These are phyloP conservation scores for Tetramorium parvispinum DNA, from an alignment of 1,140 invertebrate genomes.

Conservation along the genomic window DNA sequence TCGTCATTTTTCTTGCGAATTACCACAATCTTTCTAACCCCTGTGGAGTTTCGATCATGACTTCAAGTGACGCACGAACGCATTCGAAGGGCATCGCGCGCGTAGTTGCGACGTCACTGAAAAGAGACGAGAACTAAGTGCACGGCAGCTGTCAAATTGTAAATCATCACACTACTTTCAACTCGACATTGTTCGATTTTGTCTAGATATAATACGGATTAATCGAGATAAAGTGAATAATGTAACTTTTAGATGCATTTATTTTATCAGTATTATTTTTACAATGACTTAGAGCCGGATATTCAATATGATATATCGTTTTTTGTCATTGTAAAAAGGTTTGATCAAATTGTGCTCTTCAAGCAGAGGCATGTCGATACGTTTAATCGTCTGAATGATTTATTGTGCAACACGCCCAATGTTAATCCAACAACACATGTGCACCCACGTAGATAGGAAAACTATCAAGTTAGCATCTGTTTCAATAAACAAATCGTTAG, in stretches of 20 bases:
- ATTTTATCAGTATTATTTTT: neutral
- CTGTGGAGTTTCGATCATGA: slow-evolving; percentile 7
- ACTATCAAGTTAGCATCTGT: slow-evolving; percentile 9
- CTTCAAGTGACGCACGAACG: slow-evolving; percentile 12
- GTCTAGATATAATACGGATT: neutral
- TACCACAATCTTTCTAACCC: slow-evolving; percentile 27
- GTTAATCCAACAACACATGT: slow-evolving; percentile 7
- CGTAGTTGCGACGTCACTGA: slow-evolving; percentile 4
- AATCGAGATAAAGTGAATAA: neutral
- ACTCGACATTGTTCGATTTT: neutral
- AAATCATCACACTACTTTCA: neutral
- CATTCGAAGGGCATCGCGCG: neutral
- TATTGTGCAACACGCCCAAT: neutral
- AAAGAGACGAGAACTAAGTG: neutral
- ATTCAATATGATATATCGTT: neutral
- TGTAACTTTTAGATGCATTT: neutral
- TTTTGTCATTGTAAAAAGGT: neutral
- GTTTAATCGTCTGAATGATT: slow-evolving; percentile 13
- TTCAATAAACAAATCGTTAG: neutral
- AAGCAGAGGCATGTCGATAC: neutral
- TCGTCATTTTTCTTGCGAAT: neutral
- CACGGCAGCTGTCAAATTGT: neutral
- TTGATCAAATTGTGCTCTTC: neutral
- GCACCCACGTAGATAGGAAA: neutral
- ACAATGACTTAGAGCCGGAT: neutral